Evolutionary conservation across 64 coral and sea anemone species (phyloP).

Genomic region (Pachyseris speciosa): DNA sequence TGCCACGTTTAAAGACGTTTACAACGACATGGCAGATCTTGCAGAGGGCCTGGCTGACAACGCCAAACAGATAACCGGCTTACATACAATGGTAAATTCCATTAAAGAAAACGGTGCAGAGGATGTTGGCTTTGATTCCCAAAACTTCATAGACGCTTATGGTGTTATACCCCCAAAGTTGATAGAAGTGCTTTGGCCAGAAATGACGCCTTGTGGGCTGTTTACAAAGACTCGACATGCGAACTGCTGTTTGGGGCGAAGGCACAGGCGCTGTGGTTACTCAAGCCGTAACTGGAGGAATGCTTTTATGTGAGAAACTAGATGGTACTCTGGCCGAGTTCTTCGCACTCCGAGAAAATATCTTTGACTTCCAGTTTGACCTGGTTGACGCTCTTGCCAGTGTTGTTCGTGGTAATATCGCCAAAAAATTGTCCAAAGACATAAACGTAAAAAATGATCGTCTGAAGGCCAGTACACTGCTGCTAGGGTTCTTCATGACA

Average conservation of each 20-base stretch:
- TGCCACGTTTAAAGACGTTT: background rate
- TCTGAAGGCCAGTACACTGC: constrained; percentile 10
- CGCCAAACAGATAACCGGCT: constrained; percentile 8
- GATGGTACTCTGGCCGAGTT: constrained; percentile 72
- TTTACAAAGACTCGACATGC: constrained; percentile 44
- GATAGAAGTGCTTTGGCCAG: background rate
- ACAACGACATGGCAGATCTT: background rate
- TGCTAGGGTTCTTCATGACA: constrained; percentile 57
- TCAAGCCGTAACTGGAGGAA: constrained; percentile 2
- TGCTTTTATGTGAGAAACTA: constrained; percentile 53
- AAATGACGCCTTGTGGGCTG: constrained; percentile 51
- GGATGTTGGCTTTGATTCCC: background rate
- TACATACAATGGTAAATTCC: background rate
- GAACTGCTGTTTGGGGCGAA: constrained; percentile 22
- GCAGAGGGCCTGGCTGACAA: constrained; percentile 8
- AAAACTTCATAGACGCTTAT: constrained; percentile 65
- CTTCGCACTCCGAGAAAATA: constrained; percentile 33
- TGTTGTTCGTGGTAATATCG: constrained; percentile 50
- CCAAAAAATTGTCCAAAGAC: constrained; percentile 17
- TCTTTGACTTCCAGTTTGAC: constrained; percentile 79
- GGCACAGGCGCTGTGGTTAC: background rate
- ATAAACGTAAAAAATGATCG: constrained; percentile 16
- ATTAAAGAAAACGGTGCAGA: background rate
- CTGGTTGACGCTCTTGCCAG: constrained; percentile 56
- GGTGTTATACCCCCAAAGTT: constrained; percentile 75